Base-by-base conservation (phyloP, 2,797 vertebrate genomes). In the Halcyon badia region DNA sequence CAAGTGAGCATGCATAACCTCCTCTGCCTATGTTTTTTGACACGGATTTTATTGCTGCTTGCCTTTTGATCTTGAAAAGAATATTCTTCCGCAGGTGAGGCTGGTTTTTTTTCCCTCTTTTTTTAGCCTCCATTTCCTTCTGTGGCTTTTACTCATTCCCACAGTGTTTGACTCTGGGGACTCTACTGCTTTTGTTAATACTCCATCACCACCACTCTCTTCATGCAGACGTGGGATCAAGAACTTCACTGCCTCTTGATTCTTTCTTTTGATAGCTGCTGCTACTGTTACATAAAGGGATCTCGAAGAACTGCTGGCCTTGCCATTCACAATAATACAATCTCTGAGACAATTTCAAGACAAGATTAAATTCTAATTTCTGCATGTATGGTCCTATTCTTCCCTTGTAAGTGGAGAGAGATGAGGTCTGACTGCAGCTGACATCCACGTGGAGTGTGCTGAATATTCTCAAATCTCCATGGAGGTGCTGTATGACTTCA, bases 51-150 rank as follows among this genome's bases (percentile, higher is more conserved):
- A 97, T 93, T 91, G 64, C 90, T 93, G 35, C 81, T 94, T 96
- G 94, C 96, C 89, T 97, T 97, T 97, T 97, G 96, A 98, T 98
- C 89, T 97, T 83, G 75, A 77, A 85, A 80, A 97, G 52, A 81
- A 65, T 90, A 91, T 93, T 94, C 79, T 61, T 94, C 62, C 70
- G 82, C 83, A 25, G 49, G 88, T 79, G 76, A 90, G 72, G 11
- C 22, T 85, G 46, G 8, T 4, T 0, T 6, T 4, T 20, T 61
- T 37, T 62, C 5, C 12, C 22, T 7, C 14, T 1, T 24, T 2
- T 7, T 37, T 91, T 96, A 96, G 95, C 92, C 77, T 96, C 93
- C 49, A 87, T 96, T 95, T 97, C 96, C 92, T 92, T 69, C 60
- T 72, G 90, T 91, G 96, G 90, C 84, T 96, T 91, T 88, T 86